Evolutionary conservation across 2,888 invertebrate genomes (phyloP).

Genomic region (Agrenia bidenticulata): DNA sequence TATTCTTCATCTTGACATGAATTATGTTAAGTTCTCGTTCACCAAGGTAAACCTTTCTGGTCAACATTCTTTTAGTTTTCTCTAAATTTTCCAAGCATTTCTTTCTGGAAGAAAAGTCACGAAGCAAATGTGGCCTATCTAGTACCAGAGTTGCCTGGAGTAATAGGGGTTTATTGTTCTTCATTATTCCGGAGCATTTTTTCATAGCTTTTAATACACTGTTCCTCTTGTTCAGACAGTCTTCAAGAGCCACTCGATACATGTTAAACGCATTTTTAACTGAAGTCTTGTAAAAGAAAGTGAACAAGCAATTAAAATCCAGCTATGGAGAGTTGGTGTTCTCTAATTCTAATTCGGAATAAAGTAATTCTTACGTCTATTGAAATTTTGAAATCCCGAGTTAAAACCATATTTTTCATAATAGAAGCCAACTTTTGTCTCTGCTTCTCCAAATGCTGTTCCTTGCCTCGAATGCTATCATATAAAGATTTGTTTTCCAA

Average conservation of each 20-base stretch:
- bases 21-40: not conserved
- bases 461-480: not conserved
- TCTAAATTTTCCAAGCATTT: not conserved
- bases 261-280: too few species aligned
- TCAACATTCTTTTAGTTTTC: not conserved
- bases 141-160: not conserved
- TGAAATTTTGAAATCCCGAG: not conserved
- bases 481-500: not conserved
- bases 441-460: slow-evolving; percentile 5
- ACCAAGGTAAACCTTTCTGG: not conserved
- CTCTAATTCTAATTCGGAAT: too few species aligned
- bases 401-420: not conserved
- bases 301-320: too few species aligned
- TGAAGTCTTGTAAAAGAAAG: too few species aligned
- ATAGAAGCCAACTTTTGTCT: not conserved
- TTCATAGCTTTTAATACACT: not conserved
- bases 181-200: not conserved
- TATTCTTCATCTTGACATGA: not conserved
- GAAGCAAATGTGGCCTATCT: not conserved
- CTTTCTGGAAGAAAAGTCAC: slow-evolving; percentile 2
- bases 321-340: too few species aligned
- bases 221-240: too few species aligned
- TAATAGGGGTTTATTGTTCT: not conserved
- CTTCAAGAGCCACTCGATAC: too few species aligned
- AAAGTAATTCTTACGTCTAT: not conserved